Evolutionary conservation across 2,113 vertebrate genomes (phyloP).

Genomic region (Butorides virescens): DNA sequence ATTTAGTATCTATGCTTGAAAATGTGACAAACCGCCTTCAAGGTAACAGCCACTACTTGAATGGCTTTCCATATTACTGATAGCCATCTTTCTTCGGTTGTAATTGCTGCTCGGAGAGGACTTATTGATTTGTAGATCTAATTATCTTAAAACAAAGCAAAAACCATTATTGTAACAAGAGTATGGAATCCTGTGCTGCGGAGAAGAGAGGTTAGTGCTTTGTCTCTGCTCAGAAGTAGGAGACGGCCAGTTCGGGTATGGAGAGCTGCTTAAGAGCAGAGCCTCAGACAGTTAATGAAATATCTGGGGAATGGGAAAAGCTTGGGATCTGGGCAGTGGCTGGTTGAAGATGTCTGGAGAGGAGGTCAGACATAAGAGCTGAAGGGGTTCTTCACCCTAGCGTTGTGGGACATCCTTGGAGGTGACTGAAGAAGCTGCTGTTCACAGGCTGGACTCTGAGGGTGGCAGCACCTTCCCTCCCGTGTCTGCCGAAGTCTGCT

Average conservation of each 20-base stretch:
- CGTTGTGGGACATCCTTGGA: neutral
- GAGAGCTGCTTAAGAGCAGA: neutral
- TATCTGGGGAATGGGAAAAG: neutral
- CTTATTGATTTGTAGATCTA: neutral
- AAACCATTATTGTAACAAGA: neutral
- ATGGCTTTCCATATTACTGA: neutral
- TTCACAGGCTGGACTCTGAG: neutral
- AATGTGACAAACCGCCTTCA: neutral
- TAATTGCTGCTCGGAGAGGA: neutral
- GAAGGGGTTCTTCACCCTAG: neutral
- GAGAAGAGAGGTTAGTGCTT: neutral
- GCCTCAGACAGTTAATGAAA: neutral
- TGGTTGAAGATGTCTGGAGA: neutral
- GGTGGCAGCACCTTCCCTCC: fast-evolving
- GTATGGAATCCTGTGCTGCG: neutral
- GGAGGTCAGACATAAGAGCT: neutral
- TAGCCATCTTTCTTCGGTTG: neutral
- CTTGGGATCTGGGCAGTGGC: neutral
- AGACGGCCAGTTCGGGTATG: neutral
- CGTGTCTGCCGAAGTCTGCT: neutral
- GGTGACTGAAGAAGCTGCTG: neutral
- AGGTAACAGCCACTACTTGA: neutral
- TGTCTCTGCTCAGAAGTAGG: neutral
- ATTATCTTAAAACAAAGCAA: neutral
- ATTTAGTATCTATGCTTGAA: neutral